Evolutionary conservation across 2,797 vertebrate genomes (phyloP).

Genomic region (Acanthopagrus latus): DNA sequence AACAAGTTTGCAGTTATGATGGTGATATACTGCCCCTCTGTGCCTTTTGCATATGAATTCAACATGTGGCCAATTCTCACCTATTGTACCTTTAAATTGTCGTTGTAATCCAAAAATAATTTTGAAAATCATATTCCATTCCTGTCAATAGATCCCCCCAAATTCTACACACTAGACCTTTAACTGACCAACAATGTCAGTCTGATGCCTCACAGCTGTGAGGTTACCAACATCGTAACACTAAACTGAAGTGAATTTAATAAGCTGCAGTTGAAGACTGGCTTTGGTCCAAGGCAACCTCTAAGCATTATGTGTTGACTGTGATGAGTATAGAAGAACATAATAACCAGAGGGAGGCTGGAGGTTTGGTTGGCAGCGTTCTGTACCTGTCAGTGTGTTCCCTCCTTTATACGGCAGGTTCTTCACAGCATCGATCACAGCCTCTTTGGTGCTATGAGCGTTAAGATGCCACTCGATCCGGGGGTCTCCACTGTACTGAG

Average conservation of each 20-base stretch:
- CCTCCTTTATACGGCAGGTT: conserved; percentile 98
- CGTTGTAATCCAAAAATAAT: too few relatives aligned
- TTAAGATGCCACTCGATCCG: conserved; percentile 97
- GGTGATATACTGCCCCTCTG: too few relatives aligned
- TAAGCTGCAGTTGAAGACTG: conserved; percentile 6
- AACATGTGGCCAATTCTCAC: too few relatives aligned
- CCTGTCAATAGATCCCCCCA: too few relatives aligned
- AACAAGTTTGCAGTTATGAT: too few relatives aligned
- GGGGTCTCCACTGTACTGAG: conserved; percentile 97
- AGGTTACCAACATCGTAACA: conserved; percentile 12
- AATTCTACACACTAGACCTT: too few relatives aligned
- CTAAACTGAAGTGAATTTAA: conserved; percentile 14
- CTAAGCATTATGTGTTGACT: conserved; percentile 9
- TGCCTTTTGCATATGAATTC: too few relatives aligned
- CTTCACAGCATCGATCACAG: conserved; percentile 93
- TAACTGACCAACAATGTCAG: too few relatives aligned
- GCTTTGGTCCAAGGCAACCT: conserved; percentile 11
- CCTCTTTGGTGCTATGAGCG: conserved; percentile 89
- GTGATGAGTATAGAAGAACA: conserved; percentile 1
- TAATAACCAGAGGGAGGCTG: neutral
- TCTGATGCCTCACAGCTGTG: neutral
- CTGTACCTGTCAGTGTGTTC: conserved; percentile 94
- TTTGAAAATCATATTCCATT: too few relatives aligned
- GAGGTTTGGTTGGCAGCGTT: conserved; percentile 9
- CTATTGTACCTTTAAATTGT: too few relatives aligned